phyloP scores from a whole-genome alignment of 2,888 invertebrate species.

The Metellina segmentata region DNA sequence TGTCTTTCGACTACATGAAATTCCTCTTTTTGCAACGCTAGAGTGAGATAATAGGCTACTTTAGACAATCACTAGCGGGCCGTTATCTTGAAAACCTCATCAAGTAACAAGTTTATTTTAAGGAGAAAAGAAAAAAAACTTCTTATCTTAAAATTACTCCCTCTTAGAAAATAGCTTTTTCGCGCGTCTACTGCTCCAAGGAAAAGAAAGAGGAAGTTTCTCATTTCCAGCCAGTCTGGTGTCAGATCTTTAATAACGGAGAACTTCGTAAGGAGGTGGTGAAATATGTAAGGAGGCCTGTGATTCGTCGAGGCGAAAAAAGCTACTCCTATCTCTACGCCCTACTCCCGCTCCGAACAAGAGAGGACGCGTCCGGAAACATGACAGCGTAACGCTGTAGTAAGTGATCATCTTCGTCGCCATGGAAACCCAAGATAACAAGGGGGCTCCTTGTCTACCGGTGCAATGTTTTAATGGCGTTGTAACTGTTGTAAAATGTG shows the following conservation, averaged over 20 bases:
- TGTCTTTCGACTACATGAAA: too few relatives aligned
- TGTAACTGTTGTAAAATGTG: slow-evolving; percentile 22
- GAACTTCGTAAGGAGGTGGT: slow-evolving; percentile 38
- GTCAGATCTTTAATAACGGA: slow-evolving; percentile 35
- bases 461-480: slow-evolving; percentile 34
- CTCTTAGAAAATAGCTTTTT: slow-evolving; percentile 20
- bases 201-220: slow-evolving; percentile 24
- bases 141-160: slow-evolving; percentile 34
- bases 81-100: neutral
- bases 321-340: slow-evolving; percentile 53
- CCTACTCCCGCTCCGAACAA: neutral
- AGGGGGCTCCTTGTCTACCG: slow-evolving; percentile 9
- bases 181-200: neutral
- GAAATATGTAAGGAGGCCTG: slow-evolving; percentile 60
- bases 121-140: neutral
- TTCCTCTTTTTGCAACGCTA: too few relatives aligned
- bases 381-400: slow-evolving; percentile 63
- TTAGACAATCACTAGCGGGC: too few relatives aligned
- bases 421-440: slow-evolving; percentile 61
- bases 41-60: too few relatives aligned
- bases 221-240: slow-evolving; percentile 45
- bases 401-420: slow-evolving; percentile 67
- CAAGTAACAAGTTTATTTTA: neutral
- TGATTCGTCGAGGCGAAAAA: slow-evolving; percentile 54
- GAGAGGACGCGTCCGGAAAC: slow-evolving; percentile 53